Base-by-base conservation (phyloP, 2,888 invertebrate genomes). In the Drosophila hamatofila region DNA sequence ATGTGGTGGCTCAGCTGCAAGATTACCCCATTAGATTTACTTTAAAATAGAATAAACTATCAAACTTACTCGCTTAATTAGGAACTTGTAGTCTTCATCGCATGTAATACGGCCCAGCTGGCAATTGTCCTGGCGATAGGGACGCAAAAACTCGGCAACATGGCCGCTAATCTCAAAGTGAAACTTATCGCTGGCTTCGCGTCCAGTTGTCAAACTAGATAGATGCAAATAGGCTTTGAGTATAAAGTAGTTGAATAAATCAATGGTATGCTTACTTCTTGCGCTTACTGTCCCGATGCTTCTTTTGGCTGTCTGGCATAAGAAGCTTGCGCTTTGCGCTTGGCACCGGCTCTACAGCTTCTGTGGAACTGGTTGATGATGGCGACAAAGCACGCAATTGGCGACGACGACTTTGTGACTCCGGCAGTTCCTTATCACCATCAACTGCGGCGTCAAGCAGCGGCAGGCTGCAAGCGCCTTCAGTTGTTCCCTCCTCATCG, bases 71-170 rank as follows among this genome's bases (percentile, higher is more conserved):
- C 84, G 70, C 7, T 86, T 84, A 1, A 87, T 75, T 4, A 84
- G 61, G 41, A 88, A 84, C 55, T 89, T 86, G 58, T 81, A 97
- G 93, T 99, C 98, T 49, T 98, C 97, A 0, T 97, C 97, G 90
- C 95, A 96, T 3, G 96, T 96, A 84, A 99, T 98, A 81, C 96
- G 94, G 0, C 97, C 99, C 73, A 95, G 94, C 81, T 95, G 95
- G 89, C 98, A 99, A 78, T 96, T 96, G 0, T 96, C 95, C 90
- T 96, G 97, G 60, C 97, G 94, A 93, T 97, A 99, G 0, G 97
- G 97, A 55, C 89, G 89, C 44, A 84, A 41, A 18, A 73, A 54
- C 7, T 84, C 85, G 2, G 84, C 84, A 33, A 84, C 89, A 55
- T 79, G 72, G 9, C 70, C 89, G 52, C 84, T 87, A 12, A 84